Conservation (phyloP, 2,888 invertebrate genomes). For the Pristionchus fissidentatus region DNA sequence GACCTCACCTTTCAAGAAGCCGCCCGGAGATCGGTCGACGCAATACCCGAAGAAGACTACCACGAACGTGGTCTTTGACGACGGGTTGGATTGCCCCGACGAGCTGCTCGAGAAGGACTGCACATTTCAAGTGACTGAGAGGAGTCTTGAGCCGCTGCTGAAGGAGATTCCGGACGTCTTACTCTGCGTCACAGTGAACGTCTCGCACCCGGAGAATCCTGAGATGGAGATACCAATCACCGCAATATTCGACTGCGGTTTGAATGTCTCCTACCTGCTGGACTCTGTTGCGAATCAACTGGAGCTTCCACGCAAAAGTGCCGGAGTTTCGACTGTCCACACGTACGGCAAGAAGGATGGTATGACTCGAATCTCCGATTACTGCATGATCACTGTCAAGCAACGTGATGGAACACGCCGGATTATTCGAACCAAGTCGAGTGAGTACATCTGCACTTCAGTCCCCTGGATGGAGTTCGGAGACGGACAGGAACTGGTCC, state of each 20-base stretch:
- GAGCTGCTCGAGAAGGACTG: background rate
- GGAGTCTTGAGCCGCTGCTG: no score
- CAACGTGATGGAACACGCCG: background rate
- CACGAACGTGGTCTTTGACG: background rate
- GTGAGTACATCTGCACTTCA: background rate
- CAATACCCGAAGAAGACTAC: background rate
- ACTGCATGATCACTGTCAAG: background rate
- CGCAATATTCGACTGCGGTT: background rate
- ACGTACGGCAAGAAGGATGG: background rate
- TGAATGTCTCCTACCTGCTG: background rate
- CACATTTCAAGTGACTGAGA: background rate
- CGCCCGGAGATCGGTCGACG: background rate
- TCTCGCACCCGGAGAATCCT: background rate
- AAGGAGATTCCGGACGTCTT: background rate
- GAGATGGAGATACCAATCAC: background rate
- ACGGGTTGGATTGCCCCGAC: background rate
- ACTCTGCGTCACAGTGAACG: background rate
- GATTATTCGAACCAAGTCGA: background rate
- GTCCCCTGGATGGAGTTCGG: constrained; percentile 19
- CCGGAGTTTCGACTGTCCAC: background rate
- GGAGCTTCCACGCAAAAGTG: background rate
- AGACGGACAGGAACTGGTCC: background rate
- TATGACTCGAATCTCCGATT: no score
- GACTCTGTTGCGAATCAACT: background rate
- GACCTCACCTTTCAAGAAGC: background rate